Evolutionary conservation across 2,888 invertebrate species (phyloP).

Genomic region (Venustoraphidia nigricollis): DNA sequence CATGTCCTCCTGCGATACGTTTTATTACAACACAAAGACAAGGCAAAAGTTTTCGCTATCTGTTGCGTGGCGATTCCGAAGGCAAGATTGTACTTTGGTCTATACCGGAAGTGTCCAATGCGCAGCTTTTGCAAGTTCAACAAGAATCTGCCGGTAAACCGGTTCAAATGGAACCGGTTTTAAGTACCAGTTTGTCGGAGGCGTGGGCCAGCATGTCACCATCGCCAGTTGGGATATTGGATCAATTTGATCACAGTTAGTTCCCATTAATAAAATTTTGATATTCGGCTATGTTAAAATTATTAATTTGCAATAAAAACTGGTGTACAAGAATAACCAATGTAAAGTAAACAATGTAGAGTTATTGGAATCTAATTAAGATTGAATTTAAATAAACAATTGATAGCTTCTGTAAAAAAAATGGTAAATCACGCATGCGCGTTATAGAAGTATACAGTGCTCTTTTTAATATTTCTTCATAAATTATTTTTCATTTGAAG

Average conservation of each 20-base stretch:
- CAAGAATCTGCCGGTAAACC: conserved; percentile 29
- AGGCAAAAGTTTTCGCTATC: conserved; percentile 46
- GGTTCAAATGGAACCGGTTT: conserved; percentile 49
- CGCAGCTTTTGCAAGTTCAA: conserved; percentile 40
- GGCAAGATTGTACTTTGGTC: conserved; percentile 83
- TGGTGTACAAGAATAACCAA: too few species aligned
- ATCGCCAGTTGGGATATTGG: conserved; percentile 78
- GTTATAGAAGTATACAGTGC: too few species aligned
- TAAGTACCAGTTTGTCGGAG: conserved; percentile 66
- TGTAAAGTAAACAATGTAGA: too few species aligned
- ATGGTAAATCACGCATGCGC: too few species aligned
- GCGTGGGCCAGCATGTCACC: conserved; percentile 83
- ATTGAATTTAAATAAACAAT: too few species aligned
- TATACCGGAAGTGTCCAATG: conserved; percentile 65
- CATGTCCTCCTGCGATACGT: conserved; percentile 84
- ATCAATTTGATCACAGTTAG: conserved; percentile 50
- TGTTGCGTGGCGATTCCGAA: conserved; percentile 81
- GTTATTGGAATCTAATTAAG: too few species aligned
- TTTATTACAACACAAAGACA: conserved; percentile 54
- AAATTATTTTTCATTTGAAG: too few species aligned
- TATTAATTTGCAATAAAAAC: too few species aligned
- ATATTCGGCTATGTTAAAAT: too few species aligned
- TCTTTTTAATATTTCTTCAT: too few species aligned
- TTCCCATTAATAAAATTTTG: too few species aligned
- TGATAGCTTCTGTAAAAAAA: too few species aligned